Base-by-base conservation (phyloP, 2,888 invertebrate genomes). In the Netelia fuscicornis region DNA sequence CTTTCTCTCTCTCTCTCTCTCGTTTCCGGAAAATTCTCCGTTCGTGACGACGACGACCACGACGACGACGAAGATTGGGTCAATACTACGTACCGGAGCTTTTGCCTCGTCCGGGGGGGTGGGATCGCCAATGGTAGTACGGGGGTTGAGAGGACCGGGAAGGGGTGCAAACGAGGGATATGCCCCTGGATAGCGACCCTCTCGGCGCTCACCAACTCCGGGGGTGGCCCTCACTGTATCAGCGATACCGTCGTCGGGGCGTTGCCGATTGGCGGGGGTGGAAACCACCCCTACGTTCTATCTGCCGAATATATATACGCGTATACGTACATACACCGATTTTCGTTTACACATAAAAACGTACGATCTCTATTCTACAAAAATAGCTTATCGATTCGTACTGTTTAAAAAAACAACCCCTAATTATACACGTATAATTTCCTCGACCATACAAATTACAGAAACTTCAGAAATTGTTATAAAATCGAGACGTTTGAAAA, bases 21-120 rank as follows among this genome's bases (percentile, higher is more conserved):
- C 58, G 58, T n/a, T 48, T 70, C 42, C 20, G 65, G 48, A 56
- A 48, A 17, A 64, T 56, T 72, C 54, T 70, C 62, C 13, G 65
- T 70, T 72, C 30, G 74, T 70, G 81, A 84, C 74, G 84, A 84
- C 81, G 74, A 71, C 70, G 79, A 79, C 74, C 67, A 83, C 52
- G 68, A 77, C 58, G 77, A 78, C 77, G 84, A 84, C 54, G 77
- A 81, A 84, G 84, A 81, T 81, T 84, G 84, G 84, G 81, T 84
- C 84, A 81, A 84, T 84, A 84, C 84, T 77, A 52, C 62, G 58
- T 54, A 75, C 64, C 25, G 20, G 74, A 58, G 20, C 68, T 25
- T n/a, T 44, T 54, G 65, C 74, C 30, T 25, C 48, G 48, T 13
- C 3, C 42, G 10, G 25, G 25, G 77, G 68, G 58, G 77, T 44